Base-by-base conservation (phyloP, 1,140 invertebrate species). In the Orussus abietinus region DNA sequence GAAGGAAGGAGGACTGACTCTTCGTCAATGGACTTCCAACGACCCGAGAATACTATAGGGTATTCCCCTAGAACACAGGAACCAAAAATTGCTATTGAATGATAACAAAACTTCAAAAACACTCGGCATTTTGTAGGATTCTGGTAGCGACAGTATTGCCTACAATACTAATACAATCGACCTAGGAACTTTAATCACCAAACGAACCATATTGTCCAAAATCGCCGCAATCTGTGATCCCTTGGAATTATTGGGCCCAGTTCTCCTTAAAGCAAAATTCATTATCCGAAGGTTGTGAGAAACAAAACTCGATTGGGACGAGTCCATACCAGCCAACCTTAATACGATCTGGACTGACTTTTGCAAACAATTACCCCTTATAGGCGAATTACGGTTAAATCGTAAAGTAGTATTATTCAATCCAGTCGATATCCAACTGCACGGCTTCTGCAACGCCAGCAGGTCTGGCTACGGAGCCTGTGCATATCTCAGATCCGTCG, bases 231-330 rank as follows among this genome's bases (percentile, higher is more conserved):
- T 55, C 9, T 59, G 43, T 28, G 56, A 57, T 40, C 56, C 48
- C 0, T 10, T 56, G 4, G 51, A 50, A 2, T 49, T 51, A 9
- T 9, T 54, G 6, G 33, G 38, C 0, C 48, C 53, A 5, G 25
- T 55, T 1, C 30, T 43, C 21, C 19, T 52, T 1, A 33, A 21
- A 25, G 41, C 37, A 9, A 52, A 52, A 33, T 3, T 29, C 6
- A 34, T 66, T 5, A 45, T 64, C 12, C 62, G 67, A 50, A 42
- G 50, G 11, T 13, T 66, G 2, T 59, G 62, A 53, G 28, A 36
- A 28, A n/a, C 4, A 28, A 42, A 51, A 13, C 21, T 57, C 10
- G 50, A 47, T 13, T 69, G 65, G 67, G 66, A 72, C 42, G 53
- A 58, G 19, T 12, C 19, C 3, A 7, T 64, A 10, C 53, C 59